Base-by-base conservation (phyloP, 2,888 invertebrate genomes). In the Syrista parreyssii region DNA sequence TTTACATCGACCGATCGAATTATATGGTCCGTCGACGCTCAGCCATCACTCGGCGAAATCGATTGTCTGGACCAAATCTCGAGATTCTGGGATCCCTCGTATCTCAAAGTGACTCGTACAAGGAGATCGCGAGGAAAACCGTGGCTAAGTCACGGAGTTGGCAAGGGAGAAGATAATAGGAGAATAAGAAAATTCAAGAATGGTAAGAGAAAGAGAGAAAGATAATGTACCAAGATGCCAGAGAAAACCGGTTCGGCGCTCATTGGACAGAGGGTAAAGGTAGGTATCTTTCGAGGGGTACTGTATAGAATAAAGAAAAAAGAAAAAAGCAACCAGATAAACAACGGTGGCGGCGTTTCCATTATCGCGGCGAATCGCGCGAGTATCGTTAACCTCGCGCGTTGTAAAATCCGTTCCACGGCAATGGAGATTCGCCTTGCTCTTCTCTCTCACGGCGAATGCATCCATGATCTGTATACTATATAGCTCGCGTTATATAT, bases 81-180 rank as follows among this genome's bases (percentile, higher is more conserved):
- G 55, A 9, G 55, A 55, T 55, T 23, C 55, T 55, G 55, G 55
- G 2, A 34, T 34, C 34, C 34, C 3, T 4, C 9, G 9, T 34
- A 9, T 40, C 15, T 40, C 40, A 1, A 40, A 15, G 36, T 4
- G 36, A 12, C 12, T 36, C 12, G 12, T 15, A 40, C 40, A 4
- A 4, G 40, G 40, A 9, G 40, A 55, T 55, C 0, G 40, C 40
- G 1, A 55, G 55, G 55, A 55, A 55, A 55, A 55, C 23, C 55
- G 40, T 40, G 55, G 55, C 23, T 55, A 23, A 23, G 55, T 55
- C 55, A 23, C 55, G 55, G 6, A 23, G 55, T 23, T 23, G 83
- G 87, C 82, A 84, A 85, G 84, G 85, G 82, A 84, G 83, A 85
- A 87, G 87, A 85, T 83, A 74, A 40, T 30, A 71, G 72, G 40